phyloP scores from a whole-genome alignment of 2,888 invertebrate species.

The Pediacus dermestoides region DNA sequence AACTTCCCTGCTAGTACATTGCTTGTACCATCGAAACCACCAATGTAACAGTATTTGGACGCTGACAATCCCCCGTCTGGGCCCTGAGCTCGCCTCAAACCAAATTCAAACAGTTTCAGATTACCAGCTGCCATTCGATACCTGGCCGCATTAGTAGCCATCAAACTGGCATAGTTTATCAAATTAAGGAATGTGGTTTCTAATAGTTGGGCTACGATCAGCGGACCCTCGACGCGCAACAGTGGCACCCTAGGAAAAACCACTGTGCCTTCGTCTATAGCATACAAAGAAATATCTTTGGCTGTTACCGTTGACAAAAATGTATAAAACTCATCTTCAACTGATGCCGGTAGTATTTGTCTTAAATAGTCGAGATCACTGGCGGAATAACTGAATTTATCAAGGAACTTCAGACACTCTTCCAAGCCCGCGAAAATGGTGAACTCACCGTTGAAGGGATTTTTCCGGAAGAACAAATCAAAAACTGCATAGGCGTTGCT shows the following conservation, averaged over 20 bases:
- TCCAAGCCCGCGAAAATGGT: slow-evolving; percentile 97
- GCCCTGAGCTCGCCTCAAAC: slow-evolving; percentile 94
- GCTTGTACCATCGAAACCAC: slow-evolving; percentile 97
- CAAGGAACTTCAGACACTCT: slow-evolving; percentile 88
- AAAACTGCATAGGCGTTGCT: slow-evolving; percentile 87
- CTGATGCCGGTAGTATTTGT: slow-evolving; percentile 75
- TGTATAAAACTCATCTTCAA: slow-evolving; percentile 86
- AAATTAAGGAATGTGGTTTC: slow-evolving; percentile 95
- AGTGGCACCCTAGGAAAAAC: slow-evolving; percentile 95
- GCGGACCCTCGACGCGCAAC: slow-evolving; percentile 88
- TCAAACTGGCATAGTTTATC: slow-evolving; percentile 94
- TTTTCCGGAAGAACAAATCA: slow-evolving; percentile 94
- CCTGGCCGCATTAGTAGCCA: slow-evolving; percentile 96
- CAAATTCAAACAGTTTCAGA: slow-evolving; percentile 90
- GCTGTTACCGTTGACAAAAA: slow-evolving; percentile 81
- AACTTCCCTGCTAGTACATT: slow-evolving; percentile 97
- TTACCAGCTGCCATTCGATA: slow-evolving; percentile 90
- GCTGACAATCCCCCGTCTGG: slow-evolving; percentile 97
- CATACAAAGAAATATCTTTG: slow-evolving; percentile 79
- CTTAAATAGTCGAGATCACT: slow-evolving; percentile 92
- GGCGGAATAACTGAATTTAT: slow-evolving; percentile 87
- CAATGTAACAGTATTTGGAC: slow-evolving; percentile 93
- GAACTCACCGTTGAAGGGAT: slow-evolving; percentile 96
- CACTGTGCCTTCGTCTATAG: slow-evolving; percentile 93
- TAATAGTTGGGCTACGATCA: slow-evolving; percentile 90